These are phyloP conservation scores for Sicus ferrugineus DNA, from an alignment of 2,888 invertebrate species.

Conservation along the genomic window DNA sequence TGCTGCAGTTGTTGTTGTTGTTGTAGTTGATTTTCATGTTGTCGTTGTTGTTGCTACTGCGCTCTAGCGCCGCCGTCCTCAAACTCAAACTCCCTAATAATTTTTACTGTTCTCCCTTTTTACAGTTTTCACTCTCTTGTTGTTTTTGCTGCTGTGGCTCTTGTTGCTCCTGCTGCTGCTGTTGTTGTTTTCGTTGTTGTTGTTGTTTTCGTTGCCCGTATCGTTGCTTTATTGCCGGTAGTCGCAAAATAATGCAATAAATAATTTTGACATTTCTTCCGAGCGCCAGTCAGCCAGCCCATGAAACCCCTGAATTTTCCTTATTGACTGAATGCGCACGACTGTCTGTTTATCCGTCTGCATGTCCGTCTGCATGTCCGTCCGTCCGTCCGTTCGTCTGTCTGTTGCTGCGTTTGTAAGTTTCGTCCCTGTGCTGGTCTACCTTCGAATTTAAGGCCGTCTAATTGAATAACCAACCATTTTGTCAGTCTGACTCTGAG, in stretches of 20 bases:
- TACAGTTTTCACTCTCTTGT: neutral
- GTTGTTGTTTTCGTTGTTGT: conserved; percentile 15
- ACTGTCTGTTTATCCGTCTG: neutral
- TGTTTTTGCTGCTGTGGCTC: conserved; percentile 6
- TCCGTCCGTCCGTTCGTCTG: neutral
- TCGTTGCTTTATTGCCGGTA: conserved; percentile 30
- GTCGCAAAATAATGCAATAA: conserved; percentile 49
- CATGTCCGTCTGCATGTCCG: neutral
- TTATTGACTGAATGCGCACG: conserved; percentile 8
- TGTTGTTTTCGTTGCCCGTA: conserved; percentile 15
- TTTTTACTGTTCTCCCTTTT: conserved; percentile 14
- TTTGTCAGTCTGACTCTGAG: conserved; percentile 14
- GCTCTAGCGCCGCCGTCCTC: neutral
- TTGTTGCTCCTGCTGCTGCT: conserved; percentile 17
- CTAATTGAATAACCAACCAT: conserved; percentile 35
- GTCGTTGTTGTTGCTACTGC: neutral
- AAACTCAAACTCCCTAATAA: conserved; percentile 21
- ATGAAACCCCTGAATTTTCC: conserved; percentile 22
- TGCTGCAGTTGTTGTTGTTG: neutral
- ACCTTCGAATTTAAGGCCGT: neutral
- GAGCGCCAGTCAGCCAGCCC: conserved; percentile 16
- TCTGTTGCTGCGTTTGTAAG: conserved; percentile 16
- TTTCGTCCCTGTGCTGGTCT: neutral
- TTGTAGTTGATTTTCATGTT: too few species aligned
- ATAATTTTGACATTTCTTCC: conserved; percentile 49